Percentiles rank a stretch among this genome's conserved stretches.
These are phyloP conservation scores for Rhombomys opimus DNA, from an alignment of 2,113 vertebrate genomes.

Conservation along the genomic window DNA sequence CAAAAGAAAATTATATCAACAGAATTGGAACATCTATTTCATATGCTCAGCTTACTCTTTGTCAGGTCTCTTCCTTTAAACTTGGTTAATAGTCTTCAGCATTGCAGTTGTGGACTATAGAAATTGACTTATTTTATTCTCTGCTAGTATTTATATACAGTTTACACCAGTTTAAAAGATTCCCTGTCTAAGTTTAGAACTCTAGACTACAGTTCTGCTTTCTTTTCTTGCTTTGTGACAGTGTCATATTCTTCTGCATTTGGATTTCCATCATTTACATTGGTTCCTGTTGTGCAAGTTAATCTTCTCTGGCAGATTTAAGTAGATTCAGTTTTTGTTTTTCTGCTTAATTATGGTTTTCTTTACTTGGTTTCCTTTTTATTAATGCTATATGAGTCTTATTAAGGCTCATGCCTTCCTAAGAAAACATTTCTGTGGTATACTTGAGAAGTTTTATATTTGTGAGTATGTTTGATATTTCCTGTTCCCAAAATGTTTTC, in stretches of 20 bases:
- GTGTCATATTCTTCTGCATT: neutral
- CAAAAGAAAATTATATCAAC: neutral
- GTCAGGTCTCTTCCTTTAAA: neutral
- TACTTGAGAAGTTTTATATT: neutral
- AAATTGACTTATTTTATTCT: neutral
- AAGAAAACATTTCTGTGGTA: neutral
- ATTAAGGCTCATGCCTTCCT: neutral
- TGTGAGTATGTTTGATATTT: neutral
- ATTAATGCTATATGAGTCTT: neutral
- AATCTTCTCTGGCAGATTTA: neutral
- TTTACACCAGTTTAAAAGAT: neutral
- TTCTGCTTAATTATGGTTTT: neutral
- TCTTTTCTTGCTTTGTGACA: neutral
- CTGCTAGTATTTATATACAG: neutral
- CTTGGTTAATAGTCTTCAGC: neutral
- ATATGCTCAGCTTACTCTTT: neutral
- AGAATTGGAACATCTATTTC: neutral
- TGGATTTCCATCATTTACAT: neutral
- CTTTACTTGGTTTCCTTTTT: neutral
- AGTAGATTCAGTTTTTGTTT: neutral
- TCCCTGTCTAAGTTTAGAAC: neutral
- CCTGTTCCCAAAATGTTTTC: neutral
- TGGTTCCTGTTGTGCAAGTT: neutral
- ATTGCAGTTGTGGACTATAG: neutral
- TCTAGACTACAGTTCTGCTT: neutral